Percentiles rank a stretch among this genome's conserved stretches.
phyloP scores from a whole-genome alignment of 2,113 vertebrate genomes.

The Chitala chitala region DNA sequence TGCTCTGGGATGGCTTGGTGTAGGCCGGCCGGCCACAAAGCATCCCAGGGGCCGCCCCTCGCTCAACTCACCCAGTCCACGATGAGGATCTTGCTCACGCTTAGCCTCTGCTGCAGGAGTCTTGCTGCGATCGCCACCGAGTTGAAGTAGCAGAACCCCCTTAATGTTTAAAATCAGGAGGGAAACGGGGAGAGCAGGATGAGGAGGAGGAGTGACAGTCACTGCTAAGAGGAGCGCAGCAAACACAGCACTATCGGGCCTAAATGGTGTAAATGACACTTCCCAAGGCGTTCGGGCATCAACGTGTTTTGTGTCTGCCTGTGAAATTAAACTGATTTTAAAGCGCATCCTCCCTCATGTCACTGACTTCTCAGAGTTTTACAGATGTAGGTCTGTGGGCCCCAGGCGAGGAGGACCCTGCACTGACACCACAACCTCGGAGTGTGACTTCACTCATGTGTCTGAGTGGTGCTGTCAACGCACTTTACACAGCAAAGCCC shows the following conservation, averaged over 20 bases:
- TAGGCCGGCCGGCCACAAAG: neutral
- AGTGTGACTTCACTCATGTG: no score
- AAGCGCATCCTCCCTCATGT: no score
- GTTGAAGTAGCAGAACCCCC: conserved; percentile 99
- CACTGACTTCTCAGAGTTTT: neutral
- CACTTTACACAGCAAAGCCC: no score
- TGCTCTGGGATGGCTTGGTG: neutral
- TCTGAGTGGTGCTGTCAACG: no score
- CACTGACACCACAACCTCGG: no score
- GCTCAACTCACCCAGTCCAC: conserved; percentile 89
- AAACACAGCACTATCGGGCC: neutral
- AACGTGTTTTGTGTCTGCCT: no score
- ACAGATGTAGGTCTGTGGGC: no score
- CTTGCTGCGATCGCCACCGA: conserved; percentile 93
- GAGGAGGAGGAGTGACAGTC: conserved; percentile 19
- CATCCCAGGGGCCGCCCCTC: neutral
- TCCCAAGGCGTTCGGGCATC: neutral
- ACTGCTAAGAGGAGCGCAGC: neutral
- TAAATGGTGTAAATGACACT: neutral
- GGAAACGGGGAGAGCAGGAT: conserved; percentile 29
- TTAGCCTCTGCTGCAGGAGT: conserved; percentile 88
- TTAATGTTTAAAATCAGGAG: no score
- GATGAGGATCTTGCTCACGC: conserved; percentile 92
- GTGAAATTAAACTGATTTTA: no score
- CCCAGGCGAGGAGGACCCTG: no score